Percentiles rank a stretch among this genome's conserved stretches.
phyloP scores from a whole-genome alignment of 2,888 invertebrate species.

The Dynastes hyllus region DNA sequence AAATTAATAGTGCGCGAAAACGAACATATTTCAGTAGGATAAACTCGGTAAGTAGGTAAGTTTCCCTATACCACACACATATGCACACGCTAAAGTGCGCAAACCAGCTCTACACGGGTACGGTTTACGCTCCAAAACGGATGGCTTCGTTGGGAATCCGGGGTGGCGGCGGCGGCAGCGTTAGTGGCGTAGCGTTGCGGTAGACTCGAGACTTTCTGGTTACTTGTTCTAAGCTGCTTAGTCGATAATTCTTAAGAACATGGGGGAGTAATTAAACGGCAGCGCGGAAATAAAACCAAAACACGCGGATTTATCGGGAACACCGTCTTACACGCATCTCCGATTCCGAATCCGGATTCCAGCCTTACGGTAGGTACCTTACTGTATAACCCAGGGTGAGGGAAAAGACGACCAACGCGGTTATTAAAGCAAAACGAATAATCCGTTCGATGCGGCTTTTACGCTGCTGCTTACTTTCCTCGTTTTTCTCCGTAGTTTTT shows the following conservation, averaged over 20 bases:
- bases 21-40: slow-evolving; percentile 33
- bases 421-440: slow-evolving; percentile 20
- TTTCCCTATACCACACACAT: slow-evolving; percentile 8
- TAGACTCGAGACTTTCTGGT: slow-evolving; percentile 40
- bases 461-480: neutral
- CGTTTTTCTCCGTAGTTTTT: neutral
- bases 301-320: slow-evolving; percentile 45
- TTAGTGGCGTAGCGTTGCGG: slow-evolving; percentile 14
- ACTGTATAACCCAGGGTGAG: neutral
- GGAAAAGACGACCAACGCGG: neutral
- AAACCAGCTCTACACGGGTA: neutral
- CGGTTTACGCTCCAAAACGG: slow-evolving; percentile 25
- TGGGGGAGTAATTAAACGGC: slow-evolving; percentile 48
- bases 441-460: neutral
- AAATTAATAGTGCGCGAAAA: slow-evolving; percentile 38
- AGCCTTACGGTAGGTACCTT: neutral
- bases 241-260: slow-evolving; percentile 49
- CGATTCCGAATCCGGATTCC: slow-evolving; percentile 38
- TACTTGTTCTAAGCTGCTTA: slow-evolving; percentile 44
- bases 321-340: slow-evolving; percentile 44
- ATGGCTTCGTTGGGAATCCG: slow-evolving; percentile 6
- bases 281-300: slow-evolving; percentile 46
- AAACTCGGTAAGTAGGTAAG: slow-evolving; percentile 2
- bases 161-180: neutral
- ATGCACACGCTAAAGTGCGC: slow-evolving; percentile 6